These are phyloP conservation scores for Phylloscopus trochiloides DNA, from an alignment of 2,113 vertebrate species.

Conservation along the genomic window DNA sequence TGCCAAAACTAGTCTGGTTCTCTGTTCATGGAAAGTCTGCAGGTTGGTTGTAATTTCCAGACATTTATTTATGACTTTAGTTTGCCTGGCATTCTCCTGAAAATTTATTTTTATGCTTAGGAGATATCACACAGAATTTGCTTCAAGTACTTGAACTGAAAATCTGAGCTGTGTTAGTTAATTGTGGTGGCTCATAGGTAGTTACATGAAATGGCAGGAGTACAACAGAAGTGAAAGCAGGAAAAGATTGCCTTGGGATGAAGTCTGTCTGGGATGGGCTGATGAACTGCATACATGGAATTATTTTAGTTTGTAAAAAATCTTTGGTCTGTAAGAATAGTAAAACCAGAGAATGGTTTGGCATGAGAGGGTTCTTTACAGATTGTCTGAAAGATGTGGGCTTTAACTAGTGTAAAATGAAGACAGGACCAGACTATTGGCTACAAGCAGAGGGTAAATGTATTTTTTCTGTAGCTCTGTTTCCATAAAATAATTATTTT, in stretches of 20 bases:
- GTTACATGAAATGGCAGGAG: background rate
- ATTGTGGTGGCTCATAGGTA: background rate
- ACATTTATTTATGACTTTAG: conserved; percentile 1
- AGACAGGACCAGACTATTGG: background rate
- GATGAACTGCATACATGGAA: background rate
- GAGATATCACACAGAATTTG: background rate
- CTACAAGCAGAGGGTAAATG: background rate
- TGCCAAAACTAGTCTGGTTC: background rate
- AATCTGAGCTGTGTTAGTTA: background rate
- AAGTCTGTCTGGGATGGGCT: background rate
- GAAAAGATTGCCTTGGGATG: background rate
- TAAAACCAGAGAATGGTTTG: background rate
- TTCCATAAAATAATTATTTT: background rate
- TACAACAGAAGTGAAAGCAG: background rate
- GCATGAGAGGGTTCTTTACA: background rate
- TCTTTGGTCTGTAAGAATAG: background rate
- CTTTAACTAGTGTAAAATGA: background rate
- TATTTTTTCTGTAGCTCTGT: background rate
- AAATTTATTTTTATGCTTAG: background rate
- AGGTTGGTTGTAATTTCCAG: background rate
- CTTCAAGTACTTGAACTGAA: background rate
- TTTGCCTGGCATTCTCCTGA: background rate
- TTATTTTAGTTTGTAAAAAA: background rate
- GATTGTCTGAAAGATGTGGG: background rate
- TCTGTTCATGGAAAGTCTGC: background rate